phyloP scores from a whole-genome alignment of 2,797 vertebrate species.

The Morelia viridis region DNA sequence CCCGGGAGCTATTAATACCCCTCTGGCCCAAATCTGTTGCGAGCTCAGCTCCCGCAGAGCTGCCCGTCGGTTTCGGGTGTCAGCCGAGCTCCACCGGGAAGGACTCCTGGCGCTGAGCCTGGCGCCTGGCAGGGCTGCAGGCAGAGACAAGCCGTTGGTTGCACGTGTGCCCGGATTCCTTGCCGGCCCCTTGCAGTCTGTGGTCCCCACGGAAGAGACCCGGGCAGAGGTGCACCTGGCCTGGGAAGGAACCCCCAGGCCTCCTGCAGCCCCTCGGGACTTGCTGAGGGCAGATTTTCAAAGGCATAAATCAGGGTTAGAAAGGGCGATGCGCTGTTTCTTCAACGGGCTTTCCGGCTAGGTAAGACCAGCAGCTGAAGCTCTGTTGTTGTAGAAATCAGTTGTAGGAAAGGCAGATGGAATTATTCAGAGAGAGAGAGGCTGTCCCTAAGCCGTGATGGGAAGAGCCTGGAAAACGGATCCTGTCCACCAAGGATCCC shows the following conservation, averaged over 20 bases:
- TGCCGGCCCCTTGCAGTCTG: neutral
- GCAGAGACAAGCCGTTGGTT: neutral
- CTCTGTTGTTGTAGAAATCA: too few relatives aligned
- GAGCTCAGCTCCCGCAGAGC: neutral
- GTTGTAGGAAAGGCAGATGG: too few relatives aligned
- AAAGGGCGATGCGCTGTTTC: neutral
- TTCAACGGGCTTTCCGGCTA: too few relatives aligned
- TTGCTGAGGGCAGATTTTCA: neutral
- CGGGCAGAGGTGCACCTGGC: too few relatives aligned
- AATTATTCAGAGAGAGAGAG: too few relatives aligned
- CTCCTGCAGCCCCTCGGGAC: neutral
- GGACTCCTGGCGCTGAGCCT: neutral
- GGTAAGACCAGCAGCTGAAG: too few relatives aligned
- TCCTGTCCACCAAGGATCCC: too few relatives aligned
- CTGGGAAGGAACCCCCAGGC: too few relatives aligned
- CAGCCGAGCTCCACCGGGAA: neutral
- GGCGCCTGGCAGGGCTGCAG: neutral
- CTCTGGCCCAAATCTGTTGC: neutral
- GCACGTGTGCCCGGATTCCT: neutral
- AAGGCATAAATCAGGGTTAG: neutral
- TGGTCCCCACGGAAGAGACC: neutral
- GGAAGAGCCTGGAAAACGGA: too few relatives aligned
- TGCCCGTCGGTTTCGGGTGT: neutral
- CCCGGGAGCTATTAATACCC: neutral
- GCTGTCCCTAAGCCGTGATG: too few relatives aligned